Evolutionary conservation across 2,888 invertebrate species (phyloP), one percentile per base, ranked within the genome.

Genomic region (Atherix ibis): DNA sequence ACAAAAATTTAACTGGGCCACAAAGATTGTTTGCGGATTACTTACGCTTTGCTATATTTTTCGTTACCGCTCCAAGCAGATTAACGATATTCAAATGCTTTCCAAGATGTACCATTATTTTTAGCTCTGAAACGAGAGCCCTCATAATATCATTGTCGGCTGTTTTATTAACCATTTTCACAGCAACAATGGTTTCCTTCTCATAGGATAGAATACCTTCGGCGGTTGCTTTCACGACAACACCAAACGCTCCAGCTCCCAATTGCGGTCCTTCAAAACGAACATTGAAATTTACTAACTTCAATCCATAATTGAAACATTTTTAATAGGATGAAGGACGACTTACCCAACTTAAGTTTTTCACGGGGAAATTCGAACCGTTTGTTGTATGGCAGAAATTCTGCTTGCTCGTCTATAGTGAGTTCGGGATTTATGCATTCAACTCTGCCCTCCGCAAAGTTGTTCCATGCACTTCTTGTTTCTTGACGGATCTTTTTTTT

Each of bases 41-140:
- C 73, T 66, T 66, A 89, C 91, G 76, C 70, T 87, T 87, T 2
- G 71, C 73, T 39, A 91, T 79, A 55, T 88, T 80, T 54, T 83
- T 84, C 0, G 94, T 95, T 42, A 88, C 87, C 13, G 94, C 94
- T 28, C 95, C 95, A 14, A 95, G 68, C 30, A 95, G 67, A 63
- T 94, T 94, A 2, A 95, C 88, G 27, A 95, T 89, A 57, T 95
- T 95, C 30, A 94, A 63, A 60, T 95, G 92, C 50, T 84, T 81
- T 1, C 94, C 94, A 43, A 95, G 67, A 61, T 95, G 91, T 5
- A 87, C 82, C 81, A 95, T 84, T 39, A 95, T 92, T 64, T 95
- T 95, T 14, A 95, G 64, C 56, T 95, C 95, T 0, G 89, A 84
- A 17, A 87, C 79, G 27, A 95, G 63, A 1, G 94, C 89, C 52